phyloP scores from a whole-genome alignment of 2,797 vertebrate genomes.

The Myotis pilosus region DNA sequence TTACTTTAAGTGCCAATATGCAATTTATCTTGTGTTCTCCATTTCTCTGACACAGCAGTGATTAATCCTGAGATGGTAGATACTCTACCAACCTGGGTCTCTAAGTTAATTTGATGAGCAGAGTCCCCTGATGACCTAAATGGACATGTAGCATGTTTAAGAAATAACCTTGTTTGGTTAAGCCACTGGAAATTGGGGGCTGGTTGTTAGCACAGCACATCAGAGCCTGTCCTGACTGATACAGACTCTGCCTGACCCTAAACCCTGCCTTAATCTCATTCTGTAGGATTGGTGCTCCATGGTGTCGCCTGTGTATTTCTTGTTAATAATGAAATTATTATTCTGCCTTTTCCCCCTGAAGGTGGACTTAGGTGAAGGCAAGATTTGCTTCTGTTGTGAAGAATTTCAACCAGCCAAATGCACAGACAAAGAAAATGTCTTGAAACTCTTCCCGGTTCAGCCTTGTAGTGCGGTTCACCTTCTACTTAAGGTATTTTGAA shows the following conservation, averaged over 20 bases:
- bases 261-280: not conserved
- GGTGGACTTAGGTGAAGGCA: conserved; percentile 80
- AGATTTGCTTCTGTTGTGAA: conserved; percentile 90
- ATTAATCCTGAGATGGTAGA: not conserved
- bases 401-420: conserved; percentile 84
- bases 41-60: not conserved
- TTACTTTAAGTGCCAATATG: not conserved
- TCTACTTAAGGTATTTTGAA: conserved; percentile 87
- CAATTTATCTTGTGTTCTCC: not conserved
- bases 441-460: conserved; percentile 87
- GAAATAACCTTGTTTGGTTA: not conserved
- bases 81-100: not conserved
- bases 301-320: not conserved
- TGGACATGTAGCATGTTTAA: not conserved
- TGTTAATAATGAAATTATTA: conserved; percentile 8
- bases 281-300: not conserved
- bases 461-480: conserved; percentile 88
- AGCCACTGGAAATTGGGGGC: not conserved
- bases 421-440: conserved; percentile 84
- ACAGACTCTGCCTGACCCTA: not conserved
- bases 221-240: not conserved
- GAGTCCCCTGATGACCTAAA: not conserved
- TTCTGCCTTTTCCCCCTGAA: conserved; percentile 61
- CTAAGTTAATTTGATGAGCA: not conserved
- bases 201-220: not conserved